These are phyloP conservation scores for Flexamia atlantica DNA, from an alignment of 2,888 invertebrate species.

Conservation along the genomic window DNA sequence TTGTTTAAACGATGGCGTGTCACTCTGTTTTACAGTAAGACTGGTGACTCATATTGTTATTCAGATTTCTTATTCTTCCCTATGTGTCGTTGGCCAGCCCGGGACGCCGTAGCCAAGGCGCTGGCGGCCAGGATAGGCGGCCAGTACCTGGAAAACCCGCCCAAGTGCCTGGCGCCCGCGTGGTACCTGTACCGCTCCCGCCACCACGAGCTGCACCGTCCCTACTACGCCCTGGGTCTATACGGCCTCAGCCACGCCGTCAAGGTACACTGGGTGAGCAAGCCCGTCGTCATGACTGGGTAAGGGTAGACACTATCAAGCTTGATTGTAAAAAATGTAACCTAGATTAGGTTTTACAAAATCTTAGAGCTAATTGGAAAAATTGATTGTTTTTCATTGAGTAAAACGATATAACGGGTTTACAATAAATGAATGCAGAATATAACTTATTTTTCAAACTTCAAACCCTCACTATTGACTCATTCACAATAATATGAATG, in stretches of 20 bases:
- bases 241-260: conserved; percentile 16
- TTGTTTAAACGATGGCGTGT: no score
- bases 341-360: neutral
- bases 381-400: neutral
- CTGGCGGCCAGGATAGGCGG: neutral
- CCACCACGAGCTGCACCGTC: conserved; percentile 15
- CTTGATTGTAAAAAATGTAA: neutral
- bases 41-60: no score
- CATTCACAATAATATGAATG: no score
- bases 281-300: conserved; percentile 43
- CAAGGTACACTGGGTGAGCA: conserved; percentile 18
- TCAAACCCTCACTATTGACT: no score
- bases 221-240: conserved; percentile 23
- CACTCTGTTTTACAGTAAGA: no score
- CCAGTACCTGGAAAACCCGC: conserved; percentile 16
- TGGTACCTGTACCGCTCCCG: conserved; percentile 12
- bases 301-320: neutral
- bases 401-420: no score
- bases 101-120: conserved; percentile 1
- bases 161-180: conserved; percentile 6
- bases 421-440: no score
- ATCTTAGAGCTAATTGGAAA: neutral
- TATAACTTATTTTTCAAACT: no score
- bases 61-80: no score
- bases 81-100: conserved; percentile 24